Conservation (phyloP, 2,113 vertebrate species). For the Picathartes gymnocephalus region DNA sequence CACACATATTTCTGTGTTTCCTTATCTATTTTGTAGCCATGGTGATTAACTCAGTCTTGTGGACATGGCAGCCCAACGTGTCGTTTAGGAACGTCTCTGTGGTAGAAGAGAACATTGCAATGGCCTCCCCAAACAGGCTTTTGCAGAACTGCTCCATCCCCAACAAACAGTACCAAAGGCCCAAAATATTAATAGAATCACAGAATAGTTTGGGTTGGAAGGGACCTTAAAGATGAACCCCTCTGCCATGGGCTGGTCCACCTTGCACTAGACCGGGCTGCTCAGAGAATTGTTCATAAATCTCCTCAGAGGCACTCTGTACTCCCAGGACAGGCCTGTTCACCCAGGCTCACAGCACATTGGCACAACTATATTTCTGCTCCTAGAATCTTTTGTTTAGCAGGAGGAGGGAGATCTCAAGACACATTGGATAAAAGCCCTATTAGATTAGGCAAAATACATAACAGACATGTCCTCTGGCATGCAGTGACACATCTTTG, state of each 20-base stretch:
- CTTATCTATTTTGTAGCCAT: background rate
- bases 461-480: background rate
- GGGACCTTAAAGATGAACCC: background rate
- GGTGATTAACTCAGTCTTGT: background rate
- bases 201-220: background rate
- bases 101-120: background rate
- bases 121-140: background rate
- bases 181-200: background rate
- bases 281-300: background rate
- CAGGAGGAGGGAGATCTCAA: background rate
- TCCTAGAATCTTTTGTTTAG: background rate
- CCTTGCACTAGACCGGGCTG: background rate
- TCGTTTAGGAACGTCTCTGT: background rate
- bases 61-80: background rate
- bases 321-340: background rate
- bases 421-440: background rate
- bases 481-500: background rate
- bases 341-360: accelerated
- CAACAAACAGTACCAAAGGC: background rate
- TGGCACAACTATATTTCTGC: background rate
- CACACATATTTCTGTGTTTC: background rate
- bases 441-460: background rate
- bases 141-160: background rate
- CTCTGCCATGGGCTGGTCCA: background rate
- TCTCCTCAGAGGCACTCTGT: background rate